Percentiles rank a stretch among this genome's conserved stretches.
Evolutionary conservation across 2,888 invertebrate genomes (phyloP).

Genomic region (Helleia helle): DNA sequence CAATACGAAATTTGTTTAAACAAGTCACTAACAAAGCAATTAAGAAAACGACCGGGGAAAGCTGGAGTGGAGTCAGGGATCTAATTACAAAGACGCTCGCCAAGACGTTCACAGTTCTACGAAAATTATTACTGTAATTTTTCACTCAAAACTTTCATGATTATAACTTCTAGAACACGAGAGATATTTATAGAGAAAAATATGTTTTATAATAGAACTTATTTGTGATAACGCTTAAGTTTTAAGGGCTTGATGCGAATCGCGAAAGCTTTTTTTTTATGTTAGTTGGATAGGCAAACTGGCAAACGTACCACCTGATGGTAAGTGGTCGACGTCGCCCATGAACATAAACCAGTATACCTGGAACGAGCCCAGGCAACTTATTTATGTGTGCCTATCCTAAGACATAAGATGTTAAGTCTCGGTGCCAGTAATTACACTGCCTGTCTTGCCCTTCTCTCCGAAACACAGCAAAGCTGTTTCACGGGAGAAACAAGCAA

Average conservation of each 20-base stretch:
- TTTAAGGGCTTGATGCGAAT: neutral
- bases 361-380: too few relatives aligned
- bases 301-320: too few relatives aligned
- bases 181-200: constrained; percentile 19
- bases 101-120: constrained; percentile 45
- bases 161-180: constrained; percentile 40
- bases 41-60: constrained; percentile 40
- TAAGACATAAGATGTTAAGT: too few relatives aligned
- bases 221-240: neutral
- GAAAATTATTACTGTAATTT: constrained; percentile 62
- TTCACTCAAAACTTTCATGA: constrained; percentile 56
- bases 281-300: too few relatives aligned
- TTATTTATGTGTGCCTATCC: too few relatives aligned
- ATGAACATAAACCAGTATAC: too few relatives aligned
- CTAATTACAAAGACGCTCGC: constrained; percentile 51
- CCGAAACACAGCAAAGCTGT: too few relatives aligned
- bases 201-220: constrained; percentile 5
- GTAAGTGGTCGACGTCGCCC: too few relatives aligned
- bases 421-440: too few relatives aligned
- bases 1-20: constrained; percentile 27
- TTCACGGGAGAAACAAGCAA: too few relatives aligned
- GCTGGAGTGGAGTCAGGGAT: constrained; percentile 40
- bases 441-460: too few relatives aligned
- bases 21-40: constrained; percentile 45
- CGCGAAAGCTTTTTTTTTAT: neutral